These are phyloP conservation scores for Acipenser oxyrinchus DNA, from an alignment of 2,797 vertebrate species.

Conservation along the genomic window DNA sequence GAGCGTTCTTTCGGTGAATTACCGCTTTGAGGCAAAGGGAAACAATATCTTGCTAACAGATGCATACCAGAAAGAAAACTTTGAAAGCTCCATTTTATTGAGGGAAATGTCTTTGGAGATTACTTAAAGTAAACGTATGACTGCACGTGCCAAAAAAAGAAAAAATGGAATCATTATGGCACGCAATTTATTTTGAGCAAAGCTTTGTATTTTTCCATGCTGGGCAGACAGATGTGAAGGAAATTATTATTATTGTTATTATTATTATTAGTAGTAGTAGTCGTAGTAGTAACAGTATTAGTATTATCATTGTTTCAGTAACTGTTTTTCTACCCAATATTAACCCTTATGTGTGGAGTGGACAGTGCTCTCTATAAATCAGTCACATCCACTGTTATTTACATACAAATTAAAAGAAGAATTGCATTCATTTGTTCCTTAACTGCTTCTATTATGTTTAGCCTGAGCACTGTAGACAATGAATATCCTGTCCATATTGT, in stretches of 20 bases:
- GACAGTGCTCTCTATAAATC: too few species aligned
- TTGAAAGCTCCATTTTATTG: constrained; percentile 12
- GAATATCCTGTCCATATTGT: constrained; percentile 37
- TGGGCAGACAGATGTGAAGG: not conserved
- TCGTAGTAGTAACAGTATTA: too few species aligned
- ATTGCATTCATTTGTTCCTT: too few species aligned
- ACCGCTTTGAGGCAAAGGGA: not conserved
- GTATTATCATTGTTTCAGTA: too few species aligned
- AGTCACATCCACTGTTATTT: too few species aligned
- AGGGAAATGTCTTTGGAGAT: constrained; percentile 19
- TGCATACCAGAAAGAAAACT: constrained; percentile 24
- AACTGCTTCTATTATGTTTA: not conserved
- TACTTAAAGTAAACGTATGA: constrained; percentile 1
- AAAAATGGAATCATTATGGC: not conserved
- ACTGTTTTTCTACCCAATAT: too few species aligned
- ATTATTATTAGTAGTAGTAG: too few species aligned
- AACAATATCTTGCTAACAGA: constrained; percentile 14
- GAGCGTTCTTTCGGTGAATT: not conserved
- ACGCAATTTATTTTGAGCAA: not conserved
- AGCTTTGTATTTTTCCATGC: constrained; percentile 19
- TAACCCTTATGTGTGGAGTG: too few species aligned
- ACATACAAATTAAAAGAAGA: too few species aligned
- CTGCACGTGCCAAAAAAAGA: not conserved
- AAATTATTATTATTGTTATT: too few species aligned
- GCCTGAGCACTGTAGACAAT: constrained; percentile 14